These are phyloP conservation scores for Triops cancriformis DNA, from an alignment of 1,140 invertebrate genomes.

Conservation along the genomic window DNA sequence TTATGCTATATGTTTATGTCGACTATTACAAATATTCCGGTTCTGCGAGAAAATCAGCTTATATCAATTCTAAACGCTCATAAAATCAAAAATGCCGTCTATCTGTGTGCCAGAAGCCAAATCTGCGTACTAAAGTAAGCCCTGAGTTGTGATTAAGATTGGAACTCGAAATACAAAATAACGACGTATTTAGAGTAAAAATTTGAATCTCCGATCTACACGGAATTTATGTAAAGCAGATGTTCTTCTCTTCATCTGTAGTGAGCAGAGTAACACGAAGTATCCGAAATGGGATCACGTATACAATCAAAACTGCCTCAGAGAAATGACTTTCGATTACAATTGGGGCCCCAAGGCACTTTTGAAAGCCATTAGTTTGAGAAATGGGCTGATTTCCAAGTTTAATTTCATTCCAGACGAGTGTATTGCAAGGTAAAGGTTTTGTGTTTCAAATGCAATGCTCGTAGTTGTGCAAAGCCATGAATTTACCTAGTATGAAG, in stretches of 20 bases:
- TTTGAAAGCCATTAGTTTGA: background rate
- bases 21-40: constrained; percentile 20
- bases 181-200: background rate
- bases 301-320: background rate
- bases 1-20: constrained; percentile 20
- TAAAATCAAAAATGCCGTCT: background rate
- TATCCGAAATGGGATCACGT: background rate
- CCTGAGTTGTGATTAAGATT: background rate
- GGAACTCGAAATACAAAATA: no score
- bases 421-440: background rate
- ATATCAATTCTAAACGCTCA: constrained; percentile 17
- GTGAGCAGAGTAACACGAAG: background rate
- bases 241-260: background rate
- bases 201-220: background rate
- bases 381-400: background rate
- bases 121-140: background rate
- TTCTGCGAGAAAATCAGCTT: constrained; percentile 18
- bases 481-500: constrained; percentile 7
- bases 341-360: background rate
- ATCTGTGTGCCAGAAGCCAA: background rate
- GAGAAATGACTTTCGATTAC: background rate
- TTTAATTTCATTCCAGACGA: background rate
- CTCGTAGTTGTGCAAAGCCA: background rate
- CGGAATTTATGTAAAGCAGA: background rate
- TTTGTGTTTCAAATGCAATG: background rate